Base-by-base conservation (phyloP, 1,140 invertebrate species). In the Polyergus mexicanus region DNA sequence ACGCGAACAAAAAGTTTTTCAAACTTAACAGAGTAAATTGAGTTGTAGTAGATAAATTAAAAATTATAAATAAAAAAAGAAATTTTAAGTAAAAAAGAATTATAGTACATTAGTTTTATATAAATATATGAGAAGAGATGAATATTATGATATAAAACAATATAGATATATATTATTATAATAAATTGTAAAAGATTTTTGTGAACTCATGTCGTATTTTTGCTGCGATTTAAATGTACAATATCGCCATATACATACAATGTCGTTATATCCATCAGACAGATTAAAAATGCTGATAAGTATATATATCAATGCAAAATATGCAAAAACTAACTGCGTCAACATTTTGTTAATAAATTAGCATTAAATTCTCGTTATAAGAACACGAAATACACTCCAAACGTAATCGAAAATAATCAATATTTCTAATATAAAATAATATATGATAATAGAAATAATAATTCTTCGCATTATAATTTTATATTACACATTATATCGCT, bases 351-450 rank as follows among this genome's bases (percentile, higher is more conserved):
- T 56, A 56, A 69, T 56, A 22, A 2, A 41, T 56, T 68, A 0
- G 8, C 3, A 1, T 38, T 35, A 25, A 25, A 80, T 41, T 41
- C 7, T 41, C 10, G 13, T 10, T 10, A 44, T 44, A 13, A 56
- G 41, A 19, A 1, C 1, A 8, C n/a, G 3, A 3, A 22, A 44
- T 22, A 41, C 58, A 11, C 11, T 22, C 5, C 32, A n/a, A 22
- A 63, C n/a, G 16, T 6, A 19, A 3, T 19, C 3, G 10, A 69
- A 69, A 69, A 80, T 80, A 54, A 41, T 68, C 35, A 78, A 78
- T 38, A 58, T 58, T 28, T 11, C 13, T 4, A 51, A 51, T 19
- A 10, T 19, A 51, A 4, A 44, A 44, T 44, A 1, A 51, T 51
- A 51, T 51, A 51, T 51, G 16, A 51, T 51, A 47, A 47, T 16